Evolutionary conservation across 2,797 vertebrate species (phyloP), one percentile per base, ranked within the genome.

Genomic region (Babyrousa celebensis): DNA sequence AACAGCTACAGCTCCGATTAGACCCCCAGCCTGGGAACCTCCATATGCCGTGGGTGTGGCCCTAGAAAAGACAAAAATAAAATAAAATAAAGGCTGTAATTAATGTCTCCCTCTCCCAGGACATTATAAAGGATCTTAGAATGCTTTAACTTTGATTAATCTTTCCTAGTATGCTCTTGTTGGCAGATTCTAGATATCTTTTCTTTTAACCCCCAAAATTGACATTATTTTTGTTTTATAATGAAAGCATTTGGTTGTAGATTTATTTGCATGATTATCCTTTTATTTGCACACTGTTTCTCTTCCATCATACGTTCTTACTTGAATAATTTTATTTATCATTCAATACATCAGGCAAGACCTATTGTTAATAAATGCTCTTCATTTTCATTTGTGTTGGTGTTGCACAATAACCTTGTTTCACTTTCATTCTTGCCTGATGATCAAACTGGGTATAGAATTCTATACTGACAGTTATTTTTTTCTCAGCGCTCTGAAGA

Each of bases 401-500:
- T 84, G 20, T 89, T 89, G 48, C 16, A 83, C 72, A 83, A 58
- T 93, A 93, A 88, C 40, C 36, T 75, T 71, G 11, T 74, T 91
- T 77, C 40, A 63, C 21, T 54, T 32, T 92, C 65, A 94, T 86
- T 89, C 85, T 93, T 97, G 25, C 58, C 70, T 95, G 40, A 67
- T 94, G 43, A 85, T 65, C 85, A 94, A 86, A 77, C 23, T 89
- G n/a, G 29, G 6, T 89, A 18, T 89, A 82, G 79, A 89, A 92
- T 92, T 71, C 43, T 86, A 10, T 79, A 68, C 32, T 93, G 87
- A 96, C 67, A 74, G 52, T 88, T 95, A 40, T 94, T 89, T 92
- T 97, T 94, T 95, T 62, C 94, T 95, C 75, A 95, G 88, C 56
- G 43, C 23, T 62, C 40, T 92, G 88, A 94, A 92, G 91, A 94